Evolutionary conservation across 2,113 vertebrate genomes (phyloP).

Genomic region (Dipodomys ordii): DNA sequence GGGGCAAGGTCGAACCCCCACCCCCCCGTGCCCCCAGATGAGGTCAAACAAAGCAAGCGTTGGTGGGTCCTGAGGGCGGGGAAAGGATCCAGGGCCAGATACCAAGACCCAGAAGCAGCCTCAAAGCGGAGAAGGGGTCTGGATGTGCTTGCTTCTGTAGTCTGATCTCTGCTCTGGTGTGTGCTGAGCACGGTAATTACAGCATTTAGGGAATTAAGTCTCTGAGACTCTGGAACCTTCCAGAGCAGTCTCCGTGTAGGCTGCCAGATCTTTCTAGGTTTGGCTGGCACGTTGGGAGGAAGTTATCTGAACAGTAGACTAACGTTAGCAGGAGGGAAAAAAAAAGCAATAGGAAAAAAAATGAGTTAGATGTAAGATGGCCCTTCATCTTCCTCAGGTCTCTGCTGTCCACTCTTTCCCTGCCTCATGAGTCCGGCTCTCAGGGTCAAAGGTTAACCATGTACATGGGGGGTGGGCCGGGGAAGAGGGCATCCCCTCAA

Average conservation of each 20-base stretch:
- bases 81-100: conserved; percentile 52
- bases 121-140: neutral
- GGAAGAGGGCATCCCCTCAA: neutral
- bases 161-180: conserved; percentile 69
- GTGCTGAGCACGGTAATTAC: conserved; percentile 63
- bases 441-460: no score
- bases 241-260: conserved; percentile 66
- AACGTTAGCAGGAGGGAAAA: neutral
- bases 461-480: neutral
- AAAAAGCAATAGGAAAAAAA: neutral
- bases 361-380: neutral
- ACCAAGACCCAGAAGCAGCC: neutral
- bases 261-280: conserved; percentile 36
- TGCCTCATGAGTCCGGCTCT: neutral
- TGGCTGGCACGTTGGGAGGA: conserved; percentile 54
- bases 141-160: neutral
- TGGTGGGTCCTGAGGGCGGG: neutral
- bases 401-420: neutral
- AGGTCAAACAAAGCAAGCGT: conserved; percentile 60
- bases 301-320: neutral
- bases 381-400: neutral
- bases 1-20: conserved; percentile 74
- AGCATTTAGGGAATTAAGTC: conserved; percentile 56
- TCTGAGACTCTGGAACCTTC: conserved; percentile 63
- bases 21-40: neutral